A percentile compares a stretch with the other conserved stretches of the same genome.
Evolutionary conservation across 2,888 invertebrate species (phyloP).

Genomic region (Arrhopalites spinosus): DNA sequence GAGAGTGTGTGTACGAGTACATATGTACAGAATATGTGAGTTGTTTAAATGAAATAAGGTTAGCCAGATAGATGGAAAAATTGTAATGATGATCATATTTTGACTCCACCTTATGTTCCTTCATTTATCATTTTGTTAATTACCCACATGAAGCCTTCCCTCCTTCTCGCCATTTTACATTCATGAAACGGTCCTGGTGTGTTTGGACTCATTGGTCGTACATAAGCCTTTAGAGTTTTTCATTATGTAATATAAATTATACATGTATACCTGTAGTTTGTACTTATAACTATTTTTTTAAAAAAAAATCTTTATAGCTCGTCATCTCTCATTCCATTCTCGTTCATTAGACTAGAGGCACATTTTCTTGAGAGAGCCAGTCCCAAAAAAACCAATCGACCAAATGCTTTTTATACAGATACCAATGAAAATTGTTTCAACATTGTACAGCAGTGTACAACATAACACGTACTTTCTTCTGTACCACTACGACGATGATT

Average conservation of each 20-base stretch:
- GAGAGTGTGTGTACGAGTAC: no score
- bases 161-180: not conserved
- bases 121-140: constrained; percentile 54
- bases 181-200: not conserved
- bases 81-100: constrained; percentile 20
- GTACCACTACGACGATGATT: no score
- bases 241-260: no score
- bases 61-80: constrained; percentile 10
- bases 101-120: constrained; percentile 47
- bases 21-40: no score
- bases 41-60: not conserved
- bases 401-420: not conserved
- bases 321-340: constrained; percentile 2
- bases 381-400: not conserved
- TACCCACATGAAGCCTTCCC: constrained; percentile 42
- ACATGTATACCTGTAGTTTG: no score
- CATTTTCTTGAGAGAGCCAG: not conserved
- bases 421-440: not conserved
- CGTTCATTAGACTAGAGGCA: not conserved
- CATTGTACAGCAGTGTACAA: no score
- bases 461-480: no score
- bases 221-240: no score
- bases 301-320: not conserved
- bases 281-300: no score
- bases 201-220: no score